Percentiles rank a stretch among this genome's conserved stretches.
phyloP scores from a whole-genome alignment of 2,113 vertebrate genomes.

The Charadrius vociferus region DNA sequence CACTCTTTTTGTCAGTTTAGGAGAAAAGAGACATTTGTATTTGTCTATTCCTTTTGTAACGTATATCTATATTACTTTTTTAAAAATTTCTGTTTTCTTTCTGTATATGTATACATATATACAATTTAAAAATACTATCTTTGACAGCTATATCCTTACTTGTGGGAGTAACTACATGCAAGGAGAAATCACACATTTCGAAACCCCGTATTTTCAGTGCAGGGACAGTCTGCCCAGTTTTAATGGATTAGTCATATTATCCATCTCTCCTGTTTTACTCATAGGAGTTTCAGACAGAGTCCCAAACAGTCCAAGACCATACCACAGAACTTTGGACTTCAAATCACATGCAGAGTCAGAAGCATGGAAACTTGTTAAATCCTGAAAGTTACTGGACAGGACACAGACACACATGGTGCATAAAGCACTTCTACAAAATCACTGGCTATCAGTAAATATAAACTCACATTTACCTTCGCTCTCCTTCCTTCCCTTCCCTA shows the following conservation, averaged over 20 bases:
- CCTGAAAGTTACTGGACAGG: background rate
- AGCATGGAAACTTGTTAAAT: background rate
- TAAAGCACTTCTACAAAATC: background rate
- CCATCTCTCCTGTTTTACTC: background rate
- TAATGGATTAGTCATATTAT: background rate
- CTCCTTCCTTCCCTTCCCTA: background rate
- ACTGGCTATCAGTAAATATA: background rate
- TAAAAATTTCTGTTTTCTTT: background rate
- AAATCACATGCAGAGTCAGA: background rate
- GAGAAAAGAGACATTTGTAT: background rate
- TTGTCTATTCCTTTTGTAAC: background rate
- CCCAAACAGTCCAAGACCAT: background rate
- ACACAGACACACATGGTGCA: background rate
- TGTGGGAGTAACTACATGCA: background rate
- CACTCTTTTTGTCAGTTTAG: background rate
- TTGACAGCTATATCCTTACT: background rate
- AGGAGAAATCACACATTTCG: background rate
- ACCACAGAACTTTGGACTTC: conserved; percentile 22
- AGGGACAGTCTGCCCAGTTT: background rate
- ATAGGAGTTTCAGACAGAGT: background rate
- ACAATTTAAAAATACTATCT: background rate
- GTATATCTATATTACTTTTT: rapidly evolving
- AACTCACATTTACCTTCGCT: background rate
- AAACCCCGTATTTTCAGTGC: background rate
- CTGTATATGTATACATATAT: background rate